Percentiles rank a stretch among this genome's conserved stretches.
phyloP scores from a whole-genome alignment of 1,140 invertebrate species.

The Drosophila setifemur region DNA sequence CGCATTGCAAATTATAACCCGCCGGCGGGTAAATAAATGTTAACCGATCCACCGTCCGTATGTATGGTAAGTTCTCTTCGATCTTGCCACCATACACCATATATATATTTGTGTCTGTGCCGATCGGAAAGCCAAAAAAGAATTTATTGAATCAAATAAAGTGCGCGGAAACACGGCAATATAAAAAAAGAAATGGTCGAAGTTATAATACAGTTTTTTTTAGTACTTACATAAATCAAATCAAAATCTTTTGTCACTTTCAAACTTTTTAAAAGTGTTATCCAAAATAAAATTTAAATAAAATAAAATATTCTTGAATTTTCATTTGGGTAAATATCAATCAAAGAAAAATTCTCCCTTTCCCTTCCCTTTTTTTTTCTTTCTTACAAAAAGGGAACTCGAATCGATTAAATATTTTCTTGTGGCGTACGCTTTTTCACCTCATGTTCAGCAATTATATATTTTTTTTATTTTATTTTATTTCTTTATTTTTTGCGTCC shows the following conservation, averaged over 20 bases:
- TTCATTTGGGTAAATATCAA: too few species aligned
- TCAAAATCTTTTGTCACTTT: background rate
- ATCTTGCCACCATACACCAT: too few species aligned
- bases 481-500: conserved; percentile 4
- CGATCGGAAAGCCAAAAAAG: background rate
- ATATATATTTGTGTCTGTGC: background rate
- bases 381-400: background rate
- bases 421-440: conserved; percentile 22
- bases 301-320: too few species aligned
- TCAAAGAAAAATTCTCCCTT: too few species aligned
- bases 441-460: conserved; percentile 26
- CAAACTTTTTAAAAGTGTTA: background rate
- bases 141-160: conserved; percentile 11
- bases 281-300: too few species aligned
- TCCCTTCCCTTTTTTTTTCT: too few species aligned
- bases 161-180: conserved; percentile 17
- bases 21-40: conserved; percentile 22
- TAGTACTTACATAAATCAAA: background rate
- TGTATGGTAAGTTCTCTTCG: background rate
- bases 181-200: background rate
- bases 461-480: conserved; percentile 15
- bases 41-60: conserved; percentile 27
- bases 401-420: conserved; percentile 32
- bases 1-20: conserved; percentile 48
- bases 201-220: background rate